A percentile compares a stretch with the other conserved stretches of the same genome.
Conservation (phyloP, 2,888 invertebrate genomes). For the Ceraclea dissimilis region DNA sequence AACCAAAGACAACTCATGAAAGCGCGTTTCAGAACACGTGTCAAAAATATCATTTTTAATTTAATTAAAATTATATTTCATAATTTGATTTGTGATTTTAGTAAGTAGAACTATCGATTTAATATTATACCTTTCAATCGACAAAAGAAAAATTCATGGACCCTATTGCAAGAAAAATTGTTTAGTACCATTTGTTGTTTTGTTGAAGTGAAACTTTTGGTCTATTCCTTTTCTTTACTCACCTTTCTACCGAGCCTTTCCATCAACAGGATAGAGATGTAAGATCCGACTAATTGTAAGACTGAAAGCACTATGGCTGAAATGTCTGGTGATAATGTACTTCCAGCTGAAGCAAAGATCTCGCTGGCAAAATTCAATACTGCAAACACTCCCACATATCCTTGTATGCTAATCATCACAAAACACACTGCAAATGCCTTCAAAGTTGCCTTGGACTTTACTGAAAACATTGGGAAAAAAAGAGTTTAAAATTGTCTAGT, state of each 20-base stretch:
- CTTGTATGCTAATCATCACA: constrained; percentile 30
- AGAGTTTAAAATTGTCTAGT: neutral
- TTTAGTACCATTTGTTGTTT: too few relatives aligned
- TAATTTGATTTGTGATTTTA: too few relatives aligned
- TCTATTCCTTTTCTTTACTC: too few relatives aligned
- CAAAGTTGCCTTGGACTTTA: constrained; percentile 27
- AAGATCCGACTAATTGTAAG: constrained; percentile 15
- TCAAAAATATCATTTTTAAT: too few relatives aligned
- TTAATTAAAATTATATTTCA: too few relatives aligned
- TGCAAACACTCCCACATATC: constrained; percentile 33
- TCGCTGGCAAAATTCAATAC: constrained; percentile 32
- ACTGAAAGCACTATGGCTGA: constrained; percentile 13
- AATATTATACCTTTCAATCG: too few relatives aligned
- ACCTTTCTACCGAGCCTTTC: constrained; percentile 22
- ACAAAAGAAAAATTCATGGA: too few relatives aligned
- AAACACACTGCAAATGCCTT: constrained; percentile 29
- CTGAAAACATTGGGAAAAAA: constrained; percentile 18
- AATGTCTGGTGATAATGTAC: constrained; percentile 12
- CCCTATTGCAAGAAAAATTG: too few relatives aligned
- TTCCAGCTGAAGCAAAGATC: constrained; percentile 26
- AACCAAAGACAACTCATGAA: too few relatives aligned
- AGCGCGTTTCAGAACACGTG: too few relatives aligned
- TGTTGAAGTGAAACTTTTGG: too few relatives aligned
- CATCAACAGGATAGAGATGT: constrained; percentile 13
- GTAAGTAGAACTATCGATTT: too few relatives aligned